Evolutionary conservation across 2,888 invertebrate species (phyloP).

Genomic region (Synanthedon andrenaeformis): DNA sequence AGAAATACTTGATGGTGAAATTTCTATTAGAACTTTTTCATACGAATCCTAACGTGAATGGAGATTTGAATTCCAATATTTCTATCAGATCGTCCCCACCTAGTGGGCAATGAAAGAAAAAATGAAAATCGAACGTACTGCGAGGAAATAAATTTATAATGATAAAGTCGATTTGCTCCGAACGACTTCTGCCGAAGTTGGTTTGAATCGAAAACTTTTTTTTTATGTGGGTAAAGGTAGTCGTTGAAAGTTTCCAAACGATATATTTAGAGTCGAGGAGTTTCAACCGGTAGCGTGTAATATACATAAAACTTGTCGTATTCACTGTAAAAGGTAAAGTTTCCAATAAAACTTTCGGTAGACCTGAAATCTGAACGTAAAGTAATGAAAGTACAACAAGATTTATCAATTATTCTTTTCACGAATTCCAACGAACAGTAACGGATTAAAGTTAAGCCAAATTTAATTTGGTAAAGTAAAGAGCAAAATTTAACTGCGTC

Average conservation of each 20-base stretch:
- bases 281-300: background rate
- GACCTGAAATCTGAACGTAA: background rate
- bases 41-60: no score
- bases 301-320: background rate
- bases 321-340: background rate
- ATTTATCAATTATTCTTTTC: no score
- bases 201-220: slow-evolving; percentile 12
- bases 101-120: background rate
- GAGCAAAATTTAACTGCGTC: no score
- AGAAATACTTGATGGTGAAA: no score
- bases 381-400: background rate
- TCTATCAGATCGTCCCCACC: background rate
- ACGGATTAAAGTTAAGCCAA: no score
- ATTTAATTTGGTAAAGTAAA: no score
- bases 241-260: slow-evolving; percentile 3
- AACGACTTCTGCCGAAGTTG: slow-evolving; percentile 11
- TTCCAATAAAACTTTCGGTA: background rate
- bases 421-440: no score
- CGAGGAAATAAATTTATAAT: slow-evolving; percentile 18
- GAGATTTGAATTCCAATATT: background rate
- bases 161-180: slow-evolving; percentile 17
- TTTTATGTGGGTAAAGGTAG: slow-evolving; percentile 12
- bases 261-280: slow-evolving; percentile 4
- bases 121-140: background rate
- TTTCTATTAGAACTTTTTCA: no score